Evolutionary conservation across 2,888 invertebrate species (phyloP).

Genomic region (Gonocerus acuteangulatus): DNA sequence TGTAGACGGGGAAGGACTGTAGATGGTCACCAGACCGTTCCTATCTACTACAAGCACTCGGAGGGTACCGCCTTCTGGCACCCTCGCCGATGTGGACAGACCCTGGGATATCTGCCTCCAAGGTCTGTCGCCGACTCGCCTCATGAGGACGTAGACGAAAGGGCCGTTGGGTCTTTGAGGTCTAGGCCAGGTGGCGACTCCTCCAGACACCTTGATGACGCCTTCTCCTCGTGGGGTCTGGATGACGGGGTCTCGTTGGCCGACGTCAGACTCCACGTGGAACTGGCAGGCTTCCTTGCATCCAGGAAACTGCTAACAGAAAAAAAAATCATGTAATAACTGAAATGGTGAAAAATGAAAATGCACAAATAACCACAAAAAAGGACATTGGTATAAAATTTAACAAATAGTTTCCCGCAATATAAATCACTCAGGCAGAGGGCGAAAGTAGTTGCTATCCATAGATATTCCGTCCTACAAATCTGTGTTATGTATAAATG

Average conservation of each 20-base stretch:
- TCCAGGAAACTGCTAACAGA: slow-evolving; percentile 34
- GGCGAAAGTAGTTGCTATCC: no score
- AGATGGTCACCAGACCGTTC: slow-evolving; percentile 62
- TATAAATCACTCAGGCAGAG: no score
- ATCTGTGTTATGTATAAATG: no score
- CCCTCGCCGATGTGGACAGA: slow-evolving; percentile 55
- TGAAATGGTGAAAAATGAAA: neutral
- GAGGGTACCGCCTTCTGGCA: slow-evolving; percentile 54
- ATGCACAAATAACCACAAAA: no score
- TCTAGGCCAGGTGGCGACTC: slow-evolving; percentile 59
- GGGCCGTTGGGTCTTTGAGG: slow-evolving; percentile 45
- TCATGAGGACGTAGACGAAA: slow-evolving; percentile 62
- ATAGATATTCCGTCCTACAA: no score
- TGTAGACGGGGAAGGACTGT: slow-evolving; percentile 55
- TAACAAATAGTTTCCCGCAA: no score
- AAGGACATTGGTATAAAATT: no score
- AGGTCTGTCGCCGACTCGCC: slow-evolving; percentile 44
- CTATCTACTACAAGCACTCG: slow-evolving; percentile 62
- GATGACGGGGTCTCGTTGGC: slow-evolving; percentile 60
- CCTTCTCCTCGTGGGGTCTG: slow-evolving; percentile 59
- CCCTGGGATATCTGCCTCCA: slow-evolving; percentile 49
- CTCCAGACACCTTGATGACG: slow-evolving; percentile 55
- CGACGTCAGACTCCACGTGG: slow-evolving; percentile 36
- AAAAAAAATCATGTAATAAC: neutral
- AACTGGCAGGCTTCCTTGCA: slow-evolving; percentile 36